A percentile compares a stretch with the other conserved stretches of the same genome.
phyloP scores from a whole-genome alignment of 37 sponge, comb jelly and placozoan genomes.

The Amphimedon queenslandica region DNA sequence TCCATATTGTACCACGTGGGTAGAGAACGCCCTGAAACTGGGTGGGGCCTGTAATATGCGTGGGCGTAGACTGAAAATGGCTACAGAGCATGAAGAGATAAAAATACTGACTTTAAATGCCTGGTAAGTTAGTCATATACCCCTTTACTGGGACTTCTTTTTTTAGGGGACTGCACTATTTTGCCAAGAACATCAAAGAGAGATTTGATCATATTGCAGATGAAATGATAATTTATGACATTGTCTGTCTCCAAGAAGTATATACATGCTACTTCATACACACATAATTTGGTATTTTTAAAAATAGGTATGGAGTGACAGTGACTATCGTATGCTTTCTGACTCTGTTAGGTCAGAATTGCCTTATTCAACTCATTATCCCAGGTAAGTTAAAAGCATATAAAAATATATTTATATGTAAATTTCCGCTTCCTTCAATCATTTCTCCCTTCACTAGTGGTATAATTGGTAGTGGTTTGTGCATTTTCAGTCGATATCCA shows the following conservation, averaged over 20 bases:
- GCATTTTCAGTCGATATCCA: conserved; percentile 69
- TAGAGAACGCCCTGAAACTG: no score
- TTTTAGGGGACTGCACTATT: conserved; percentile 32
- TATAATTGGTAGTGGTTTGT: conserved; percentile 73
- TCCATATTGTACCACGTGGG: no score
- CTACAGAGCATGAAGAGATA: no score
- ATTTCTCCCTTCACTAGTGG: conserved; percentile 33
- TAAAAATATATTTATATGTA: background rate
- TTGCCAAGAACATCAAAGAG: conserved; percentile 36
- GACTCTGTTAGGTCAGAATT: no score
- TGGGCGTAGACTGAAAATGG: no score
- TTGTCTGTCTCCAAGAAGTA: conserved; percentile 76
- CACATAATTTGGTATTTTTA: no score
- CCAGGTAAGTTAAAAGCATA: no score
- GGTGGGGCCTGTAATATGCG: no score
- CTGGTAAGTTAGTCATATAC: background rate
- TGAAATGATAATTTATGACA: conserved; percentile 53
- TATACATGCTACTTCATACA: no score
- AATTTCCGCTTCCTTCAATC: background rate
- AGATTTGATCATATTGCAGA: conserved; percentile 55
- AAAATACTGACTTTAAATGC: background rate
- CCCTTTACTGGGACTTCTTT: background rate
- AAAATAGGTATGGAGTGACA: conserved; percentile 43
- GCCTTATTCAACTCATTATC: no score
- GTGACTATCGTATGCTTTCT: no score